phyloP scores from a whole-genome alignment of 2,888 invertebrate species.

The Callosobruchus maculatus region DNA sequence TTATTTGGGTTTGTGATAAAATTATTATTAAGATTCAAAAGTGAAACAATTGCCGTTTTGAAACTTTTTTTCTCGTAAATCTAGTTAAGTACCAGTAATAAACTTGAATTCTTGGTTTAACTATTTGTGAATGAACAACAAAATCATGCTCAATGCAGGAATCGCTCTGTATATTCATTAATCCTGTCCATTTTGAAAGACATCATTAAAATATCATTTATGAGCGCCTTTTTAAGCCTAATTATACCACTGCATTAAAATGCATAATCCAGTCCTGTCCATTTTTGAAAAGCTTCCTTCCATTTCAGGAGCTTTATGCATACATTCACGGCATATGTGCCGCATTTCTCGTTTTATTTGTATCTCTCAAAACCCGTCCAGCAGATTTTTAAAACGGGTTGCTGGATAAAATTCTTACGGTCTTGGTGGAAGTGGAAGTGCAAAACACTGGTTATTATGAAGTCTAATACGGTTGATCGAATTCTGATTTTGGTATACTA shows the following conservation, averaged over 20 bases:
- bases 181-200: neutral
- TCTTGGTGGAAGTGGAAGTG: neutral
- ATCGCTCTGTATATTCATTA: neutral
- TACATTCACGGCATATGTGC: neutral
- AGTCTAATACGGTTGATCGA: neutral
- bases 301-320: neutral
- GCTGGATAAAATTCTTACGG: neutral
- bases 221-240: neutral
- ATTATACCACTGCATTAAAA: neutral
- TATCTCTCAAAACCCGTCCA: neutral
- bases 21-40: too few relatives aligned
- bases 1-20: too few relatives aligned
- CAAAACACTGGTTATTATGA: neutral
- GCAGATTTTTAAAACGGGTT: neutral
- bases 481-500: too few relatives aligned
- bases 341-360: neutral
- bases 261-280: neutral
- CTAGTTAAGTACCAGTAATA: too few relatives aligned
- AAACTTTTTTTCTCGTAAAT: too few relatives aligned
- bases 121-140: too few relatives aligned
- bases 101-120: too few relatives aligned
- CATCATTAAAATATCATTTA: neutral
- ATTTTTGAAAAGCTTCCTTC: neutral
- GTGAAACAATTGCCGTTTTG: too few relatives aligned
- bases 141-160: too few relatives aligned